Percentiles rank a stretch among this genome's conserved stretches.
phyloP scores from a whole-genome alignment of 2,888 invertebrate genomes.

The Muscina levida region DNA sequence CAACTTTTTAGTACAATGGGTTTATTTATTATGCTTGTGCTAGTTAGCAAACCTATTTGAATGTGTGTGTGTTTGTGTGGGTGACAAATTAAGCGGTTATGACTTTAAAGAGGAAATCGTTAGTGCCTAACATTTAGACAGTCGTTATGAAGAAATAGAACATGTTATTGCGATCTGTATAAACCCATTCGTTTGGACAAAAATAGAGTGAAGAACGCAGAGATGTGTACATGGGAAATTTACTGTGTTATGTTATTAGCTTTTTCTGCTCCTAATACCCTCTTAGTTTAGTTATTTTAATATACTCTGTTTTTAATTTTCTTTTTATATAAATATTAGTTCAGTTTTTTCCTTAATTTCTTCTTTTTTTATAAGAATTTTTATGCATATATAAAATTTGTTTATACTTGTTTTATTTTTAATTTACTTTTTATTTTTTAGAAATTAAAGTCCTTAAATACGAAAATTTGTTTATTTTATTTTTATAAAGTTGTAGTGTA shows the following conservation, averaged over 20 bases:
- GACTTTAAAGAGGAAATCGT: no score
- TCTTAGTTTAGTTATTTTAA: constrained; percentile 64
- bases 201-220: neutral
- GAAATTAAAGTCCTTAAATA: constrained; percentile 80
- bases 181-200: neutral
- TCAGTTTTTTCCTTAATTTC: constrained; percentile 67
- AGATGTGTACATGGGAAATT: constrained; percentile 17
- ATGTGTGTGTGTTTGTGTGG: no score
- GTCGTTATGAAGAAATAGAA: neutral
- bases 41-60: no score
- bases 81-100: no score
- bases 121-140: no score
- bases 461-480: constrained; percentile 77
- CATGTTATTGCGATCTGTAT: neutral
- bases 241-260: constrained; percentile 22
- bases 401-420: constrained; percentile 60
- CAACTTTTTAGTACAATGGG: no score
- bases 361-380: constrained; percentile 65
- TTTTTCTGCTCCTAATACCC: constrained; percentile 55
- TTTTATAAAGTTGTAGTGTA: constrained; percentile 76
- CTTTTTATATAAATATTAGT: constrained; percentile 73
- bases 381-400: constrained; percentile 65
- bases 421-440: constrained; percentile 73
- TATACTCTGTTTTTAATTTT: constrained; percentile 71
- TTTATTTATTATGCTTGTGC: no score